phyloP scores from a whole-genome alignment of 2,888 invertebrate species.

The Perithous albicinctus region DNA sequence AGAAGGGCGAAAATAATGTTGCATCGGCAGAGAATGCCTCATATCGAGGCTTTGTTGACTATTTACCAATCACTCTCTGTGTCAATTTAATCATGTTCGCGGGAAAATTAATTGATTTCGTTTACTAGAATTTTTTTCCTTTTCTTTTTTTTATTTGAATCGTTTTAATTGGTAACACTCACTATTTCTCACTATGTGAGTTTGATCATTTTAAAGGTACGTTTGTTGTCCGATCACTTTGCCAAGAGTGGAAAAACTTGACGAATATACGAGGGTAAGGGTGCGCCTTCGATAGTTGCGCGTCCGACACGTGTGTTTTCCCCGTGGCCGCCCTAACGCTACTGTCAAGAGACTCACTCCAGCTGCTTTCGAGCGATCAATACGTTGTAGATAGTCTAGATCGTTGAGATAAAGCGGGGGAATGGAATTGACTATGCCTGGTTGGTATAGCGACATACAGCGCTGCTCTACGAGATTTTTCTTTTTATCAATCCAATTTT shows the following conservation, averaged over 20 bases:
- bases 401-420: conserved; percentile 73
- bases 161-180: not conserved
- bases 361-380: conserved; percentile 82
- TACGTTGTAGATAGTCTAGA: conserved; percentile 82
- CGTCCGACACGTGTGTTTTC: conserved; percentile 78
- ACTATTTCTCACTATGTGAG: not conserved
- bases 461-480: not conserved
- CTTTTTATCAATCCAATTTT: too few relatives aligned
- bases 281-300: conserved; percentile 63
- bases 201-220: not conserved
- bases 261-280: conserved; percentile 34
- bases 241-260: conserved; percentile 18
- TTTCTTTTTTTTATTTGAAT: not conserved
- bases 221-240: conserved; percentile 33
- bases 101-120: not conserved
- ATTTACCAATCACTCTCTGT: not conserved
- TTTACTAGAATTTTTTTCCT: not conserved
- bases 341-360: conserved; percentile 79
- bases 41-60: conserved; percentile 6
- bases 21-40: too few relatives aligned
- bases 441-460: not conserved
- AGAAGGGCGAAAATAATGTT: too few relatives aligned
- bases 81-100: not conserved
- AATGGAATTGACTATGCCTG: not conserved
- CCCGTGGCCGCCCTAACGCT: conserved; percentile 80